A percentile compares a stretch with the other conserved stretches of the same genome.
These are phyloP conservation scores for Lasiommata megera DNA, from an alignment of 2,888 invertebrate species.

Conservation along the genomic window DNA sequence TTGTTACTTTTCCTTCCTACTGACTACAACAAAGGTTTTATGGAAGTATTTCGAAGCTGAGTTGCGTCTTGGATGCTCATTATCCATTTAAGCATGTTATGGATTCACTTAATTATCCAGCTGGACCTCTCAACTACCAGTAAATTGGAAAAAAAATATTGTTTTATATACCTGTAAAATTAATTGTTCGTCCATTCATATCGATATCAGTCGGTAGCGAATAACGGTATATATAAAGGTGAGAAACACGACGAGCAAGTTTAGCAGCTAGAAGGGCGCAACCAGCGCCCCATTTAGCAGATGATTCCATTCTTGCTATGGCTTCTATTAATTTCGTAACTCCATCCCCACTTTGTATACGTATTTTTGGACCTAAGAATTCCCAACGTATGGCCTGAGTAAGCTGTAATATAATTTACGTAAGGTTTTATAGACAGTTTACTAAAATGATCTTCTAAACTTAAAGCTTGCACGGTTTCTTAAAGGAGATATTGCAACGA, in stretches of 20 bases:
- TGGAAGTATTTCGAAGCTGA: too few species aligned
- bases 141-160: too few species aligned
- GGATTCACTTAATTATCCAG: too few species aligned
- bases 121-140: too few species aligned
- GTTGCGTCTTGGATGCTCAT: too few species aligned
- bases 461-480: too few species aligned
- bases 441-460: too few species aligned
- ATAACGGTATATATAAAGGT: constrained; percentile 81
- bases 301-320: constrained; percentile 79
- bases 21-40: too few species aligned
- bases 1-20: too few species aligned
- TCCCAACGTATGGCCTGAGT: constrained; percentile 80
- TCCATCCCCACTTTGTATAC: constrained; percentile 47
- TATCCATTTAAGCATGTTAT: too few species aligned
- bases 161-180: constrained; percentile 75
- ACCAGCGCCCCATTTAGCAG: constrained; percentile 78
- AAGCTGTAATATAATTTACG: constrained; percentile 42
- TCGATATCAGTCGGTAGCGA: constrained; percentile 71
- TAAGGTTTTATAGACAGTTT: not conserved
- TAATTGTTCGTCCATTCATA: constrained; percentile 63
- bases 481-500: too few species aligned
- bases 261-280: constrained; percentile 80
- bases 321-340: constrained; percentile 62
- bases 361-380: constrained; percentile 63
- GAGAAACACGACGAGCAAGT: constrained; percentile 66